Percentiles rank a stretch among this genome's conserved stretches.
phyloP scores from a whole-genome alignment of 2,113 vertebrate genomes.

The Spermophilus dauricus region DNA sequence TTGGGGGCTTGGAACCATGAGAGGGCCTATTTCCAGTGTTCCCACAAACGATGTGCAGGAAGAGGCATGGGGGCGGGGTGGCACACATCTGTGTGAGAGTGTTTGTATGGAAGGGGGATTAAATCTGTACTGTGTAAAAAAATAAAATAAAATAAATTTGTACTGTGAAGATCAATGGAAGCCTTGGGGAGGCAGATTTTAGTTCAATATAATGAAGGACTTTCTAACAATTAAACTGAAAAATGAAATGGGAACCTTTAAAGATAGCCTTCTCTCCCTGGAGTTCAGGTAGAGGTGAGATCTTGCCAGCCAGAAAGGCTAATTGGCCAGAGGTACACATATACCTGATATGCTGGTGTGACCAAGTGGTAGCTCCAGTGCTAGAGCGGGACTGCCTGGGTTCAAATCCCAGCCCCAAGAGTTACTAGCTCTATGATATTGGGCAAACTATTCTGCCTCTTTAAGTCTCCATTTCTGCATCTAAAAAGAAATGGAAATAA shows the following conservation, averaged over 20 bases:
- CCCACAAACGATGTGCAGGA: slow-evolving; percentile 60
- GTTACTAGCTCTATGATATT: background rate
- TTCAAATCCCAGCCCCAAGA: background rate
- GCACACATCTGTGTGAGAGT: background rate
- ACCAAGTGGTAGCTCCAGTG: background rate
- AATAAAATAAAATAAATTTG: background rate
- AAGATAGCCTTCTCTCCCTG: background rate
- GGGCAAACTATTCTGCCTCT: slow-evolving; percentile 31
- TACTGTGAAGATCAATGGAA: slow-evolving; percentile 71
- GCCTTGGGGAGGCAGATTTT: slow-evolving; percentile 61
- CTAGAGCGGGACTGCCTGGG: background rate
- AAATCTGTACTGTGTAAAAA: slow-evolving; percentile 39
- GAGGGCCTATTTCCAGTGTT: slow-evolving; percentile 68
- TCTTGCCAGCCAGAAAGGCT: background rate
- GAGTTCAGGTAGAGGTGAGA: background rate
- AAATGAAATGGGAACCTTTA: background rate
- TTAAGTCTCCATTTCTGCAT: background rate
- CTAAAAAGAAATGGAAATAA: background rate
- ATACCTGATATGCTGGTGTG: background rate
- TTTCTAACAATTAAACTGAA: slow-evolving; percentile 76
- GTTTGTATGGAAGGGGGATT: slow-evolving; percentile 57
- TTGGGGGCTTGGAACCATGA: slow-evolving; percentile 15
- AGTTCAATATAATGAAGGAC: slow-evolving; percentile 79
- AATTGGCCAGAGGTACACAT: background rate
- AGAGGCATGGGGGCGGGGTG: background rate